Percentiles rank a stretch among this genome's conserved stretches.
Evolutionary conservation across 2,888 invertebrate species (phyloP).

Genomic region (Cheilosia impressa): DNA sequence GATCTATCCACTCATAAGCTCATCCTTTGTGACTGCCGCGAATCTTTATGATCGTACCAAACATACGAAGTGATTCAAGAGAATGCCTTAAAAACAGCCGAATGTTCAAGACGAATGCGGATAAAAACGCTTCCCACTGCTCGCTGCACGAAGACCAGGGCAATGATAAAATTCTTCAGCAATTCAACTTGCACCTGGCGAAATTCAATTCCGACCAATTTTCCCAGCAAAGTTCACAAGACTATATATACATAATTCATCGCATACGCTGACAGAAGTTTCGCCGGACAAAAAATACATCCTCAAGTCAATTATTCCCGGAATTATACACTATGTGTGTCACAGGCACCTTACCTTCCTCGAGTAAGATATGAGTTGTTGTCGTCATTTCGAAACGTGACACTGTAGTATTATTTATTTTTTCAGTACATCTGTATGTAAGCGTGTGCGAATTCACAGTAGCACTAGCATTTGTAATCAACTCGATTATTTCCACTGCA

Average conservation of each 20-base stretch:
- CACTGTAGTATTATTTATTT: constrained; percentile 14
- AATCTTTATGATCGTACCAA: too few species aligned
- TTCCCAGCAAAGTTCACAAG: neutral
- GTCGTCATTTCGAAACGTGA: constrained; percentile 57
- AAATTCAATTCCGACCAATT: neutral
- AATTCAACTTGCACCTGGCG: too few species aligned
- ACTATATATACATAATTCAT: constrained; percentile 2
- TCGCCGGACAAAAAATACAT: neutral
- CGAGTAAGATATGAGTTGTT: constrained; percentile 54
- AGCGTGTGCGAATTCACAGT: neutral
- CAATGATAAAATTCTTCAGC: too few species aligned
- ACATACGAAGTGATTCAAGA: too few species aligned
- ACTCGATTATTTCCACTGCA: neutral
- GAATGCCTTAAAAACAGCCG: too few species aligned
- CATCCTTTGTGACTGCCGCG: too few species aligned
- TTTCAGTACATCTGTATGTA: constrained; percentile 24
- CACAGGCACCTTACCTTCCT: constrained; percentile 53
- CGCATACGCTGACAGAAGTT: constrained; percentile 11
- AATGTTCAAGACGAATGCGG: too few species aligned
- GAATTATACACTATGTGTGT: constrained; percentile 10
- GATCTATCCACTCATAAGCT: too few species aligned
- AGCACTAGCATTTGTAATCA: constrained; percentile 9
- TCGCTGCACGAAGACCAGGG: too few species aligned
- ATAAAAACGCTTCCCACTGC: too few species aligned
- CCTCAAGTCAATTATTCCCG: constrained; percentile 9